Evolutionary conservation across 30 jellyfish, hydroid and myxozoan species (phyloP).

Genomic region (Turritopsis dohrnii): DNA sequence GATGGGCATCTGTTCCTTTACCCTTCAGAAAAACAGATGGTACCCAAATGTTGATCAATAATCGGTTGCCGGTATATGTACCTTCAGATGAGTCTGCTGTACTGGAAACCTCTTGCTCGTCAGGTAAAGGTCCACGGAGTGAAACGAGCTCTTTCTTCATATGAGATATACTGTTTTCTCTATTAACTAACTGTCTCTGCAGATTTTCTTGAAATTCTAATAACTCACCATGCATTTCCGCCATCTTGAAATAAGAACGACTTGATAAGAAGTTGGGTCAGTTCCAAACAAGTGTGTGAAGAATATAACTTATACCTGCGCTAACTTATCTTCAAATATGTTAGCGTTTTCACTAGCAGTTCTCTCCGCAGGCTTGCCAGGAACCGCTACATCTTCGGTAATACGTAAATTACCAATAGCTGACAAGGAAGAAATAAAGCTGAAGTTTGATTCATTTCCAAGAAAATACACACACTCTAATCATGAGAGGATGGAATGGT

Average conservation of each 20-base stretch:
- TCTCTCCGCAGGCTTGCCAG: conserved; percentile 20
- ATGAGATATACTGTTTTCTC: conserved; percentile 38
- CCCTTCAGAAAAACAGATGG: conserved; percentile 93
- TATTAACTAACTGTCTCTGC: conserved; percentile 61
- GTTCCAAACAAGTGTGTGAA: no score
- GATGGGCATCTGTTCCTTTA: conserved; percentile 91
- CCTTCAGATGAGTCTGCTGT: conserved; percentile 4
- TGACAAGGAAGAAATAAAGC: not conserved
- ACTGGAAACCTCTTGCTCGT: conserved; percentile 37
- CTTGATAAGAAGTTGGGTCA: not conserved
- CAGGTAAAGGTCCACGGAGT: conserved; percentile 95
- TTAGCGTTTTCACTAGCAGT: conserved; percentile 59
- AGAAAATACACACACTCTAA: no score
- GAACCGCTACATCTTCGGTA: not conserved
- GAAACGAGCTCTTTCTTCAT: conserved; percentile 71
- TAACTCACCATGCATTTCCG: conserved; percentile 92
- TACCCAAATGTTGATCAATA: conserved; percentile 72
- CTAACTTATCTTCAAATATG: conserved; percentile 72
- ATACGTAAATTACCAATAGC: conserved; percentile 17
- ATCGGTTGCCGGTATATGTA: conserved; percentile 26
- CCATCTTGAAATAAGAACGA: conserved; percentile 46
- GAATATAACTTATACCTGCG: no score
- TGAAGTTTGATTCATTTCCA: not conserved
- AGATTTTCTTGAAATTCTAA: conserved; percentile 81
- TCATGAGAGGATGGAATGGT: no score